phyloP scores from a whole-genome alignment of 2,888 invertebrate genomes.

The Rhaphigaster nebulosa region DNA sequence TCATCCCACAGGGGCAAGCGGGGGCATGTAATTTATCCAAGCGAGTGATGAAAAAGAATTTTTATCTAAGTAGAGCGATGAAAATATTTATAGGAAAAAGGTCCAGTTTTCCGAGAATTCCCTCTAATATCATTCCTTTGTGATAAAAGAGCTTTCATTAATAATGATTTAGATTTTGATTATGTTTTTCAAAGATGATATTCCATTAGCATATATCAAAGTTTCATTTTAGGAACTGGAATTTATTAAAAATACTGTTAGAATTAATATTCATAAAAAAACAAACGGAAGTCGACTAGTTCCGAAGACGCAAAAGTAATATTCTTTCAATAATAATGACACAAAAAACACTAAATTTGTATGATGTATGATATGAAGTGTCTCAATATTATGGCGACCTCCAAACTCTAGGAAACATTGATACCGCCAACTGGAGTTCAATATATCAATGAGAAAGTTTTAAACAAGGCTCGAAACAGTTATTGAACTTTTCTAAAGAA shows the following conservation, averaged over 20 bases:
- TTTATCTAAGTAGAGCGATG: constrained; percentile 19
- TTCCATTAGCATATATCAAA: not conserved
- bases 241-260: not conserved
- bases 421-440: not conserved
- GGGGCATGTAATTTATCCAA: constrained; percentile 40
- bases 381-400: too few relatives aligned
- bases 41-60: constrained; percentile 30
- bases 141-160: constrained; percentile 27
- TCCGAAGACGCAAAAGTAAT: not conserved
- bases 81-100: constrained; percentile 31
- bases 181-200: not conserved
- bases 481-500: too few relatives aligned
- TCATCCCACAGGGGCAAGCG: not conserved
- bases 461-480: too few relatives aligned
- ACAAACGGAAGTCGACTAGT: not conserved
- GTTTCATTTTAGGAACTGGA: not conserved
- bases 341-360: not conserved
- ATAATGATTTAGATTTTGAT: constrained; percentile 26
- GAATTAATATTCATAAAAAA: not conserved
- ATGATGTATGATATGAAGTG: too few relatives aligned
- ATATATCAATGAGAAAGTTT: too few relatives aligned
- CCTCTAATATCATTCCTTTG: constrained; percentile 22
- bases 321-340: not conserved
- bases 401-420: not conserved
- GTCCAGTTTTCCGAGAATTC: constrained; percentile 14